Evolutionary conservation across 2,888 invertebrate species (phyloP).

Genomic region (Trilocha varians): DNA sequence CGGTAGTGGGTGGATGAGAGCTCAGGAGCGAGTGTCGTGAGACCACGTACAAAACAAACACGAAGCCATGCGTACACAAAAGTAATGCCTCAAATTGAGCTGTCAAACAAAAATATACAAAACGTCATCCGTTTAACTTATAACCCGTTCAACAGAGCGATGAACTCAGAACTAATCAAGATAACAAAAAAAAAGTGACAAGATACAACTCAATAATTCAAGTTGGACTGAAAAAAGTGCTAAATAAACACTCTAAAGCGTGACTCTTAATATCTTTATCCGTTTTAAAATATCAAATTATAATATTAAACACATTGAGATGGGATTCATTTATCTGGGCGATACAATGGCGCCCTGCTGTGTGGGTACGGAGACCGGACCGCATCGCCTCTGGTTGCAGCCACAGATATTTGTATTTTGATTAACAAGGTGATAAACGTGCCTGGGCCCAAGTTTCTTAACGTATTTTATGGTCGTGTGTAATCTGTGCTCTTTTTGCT

Average conservation of each 20-base stretch:
- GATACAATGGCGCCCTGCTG: constrained; percentile 57
- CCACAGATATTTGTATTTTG: constrained; percentile 19
- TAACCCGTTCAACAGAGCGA: constrained; percentile 10
- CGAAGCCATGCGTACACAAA: background rate
- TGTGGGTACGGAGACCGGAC: constrained; percentile 16
- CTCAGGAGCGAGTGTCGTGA: background rate
- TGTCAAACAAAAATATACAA: constrained; percentile 1
- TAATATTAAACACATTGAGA: constrained; percentile 65
- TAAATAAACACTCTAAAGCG: constrained; percentile 68
- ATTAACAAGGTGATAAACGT: constrained; percentile 25
- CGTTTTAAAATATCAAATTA: constrained; percentile 72
- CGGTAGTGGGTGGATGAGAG: background rate
- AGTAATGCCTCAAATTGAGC: constrained; percentile 3
- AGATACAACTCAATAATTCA: constrained; percentile 50
- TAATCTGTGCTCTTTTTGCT: constrained; percentile 11
- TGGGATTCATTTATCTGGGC: constrained; percentile 57
- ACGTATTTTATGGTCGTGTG: constrained; percentile 2
- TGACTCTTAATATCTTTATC: constrained; percentile 71
- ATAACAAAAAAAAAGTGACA: constrained; percentile 15
- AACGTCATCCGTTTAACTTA: constrained; percentile 2
- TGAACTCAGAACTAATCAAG: constrained; percentile 23
- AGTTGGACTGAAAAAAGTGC: constrained; percentile 40
- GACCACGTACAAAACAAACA: background rate
- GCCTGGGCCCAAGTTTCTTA: constrained; percentile 17
- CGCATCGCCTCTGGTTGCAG: constrained; percentile 21